phyloP scores from a whole-genome alignment of 1,140 invertebrate species.

The Pogonomyrmex barbatus region DNA sequence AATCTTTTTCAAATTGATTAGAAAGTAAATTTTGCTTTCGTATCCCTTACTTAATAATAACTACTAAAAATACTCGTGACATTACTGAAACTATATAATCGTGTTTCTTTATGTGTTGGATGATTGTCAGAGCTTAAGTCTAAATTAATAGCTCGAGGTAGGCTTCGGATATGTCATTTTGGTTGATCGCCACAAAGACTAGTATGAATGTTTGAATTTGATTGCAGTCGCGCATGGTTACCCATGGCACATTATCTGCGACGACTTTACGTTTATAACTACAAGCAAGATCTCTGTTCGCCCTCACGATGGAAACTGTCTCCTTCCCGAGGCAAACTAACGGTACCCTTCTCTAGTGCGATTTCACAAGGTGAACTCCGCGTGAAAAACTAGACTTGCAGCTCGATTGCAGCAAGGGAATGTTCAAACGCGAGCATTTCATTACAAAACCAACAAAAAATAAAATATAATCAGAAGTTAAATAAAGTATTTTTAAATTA shows the following conservation, averaged over 20 bases:
- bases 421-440: conserved; percentile 22
- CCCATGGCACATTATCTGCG: conserved; percentile 60
- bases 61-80: not conserved
- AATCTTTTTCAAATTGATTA: not conserved
- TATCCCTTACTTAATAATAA: not conserved
- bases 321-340: conserved; percentile 55
- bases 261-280: conserved; percentile 50
- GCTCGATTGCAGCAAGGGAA: conserved; percentile 50
- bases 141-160: not conserved
- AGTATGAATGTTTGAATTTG: conserved; percentile 65
- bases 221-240: conserved; percentile 72
- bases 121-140: not conserved
- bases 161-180: conserved; percentile 55
- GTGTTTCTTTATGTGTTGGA: not conserved
- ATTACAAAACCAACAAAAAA: not conserved
- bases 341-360: conserved; percentile 50
- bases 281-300: conserved; percentile 40
- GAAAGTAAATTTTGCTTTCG: not conserved
- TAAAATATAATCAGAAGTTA: not conserved
- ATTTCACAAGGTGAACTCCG: conserved; percentile 57
- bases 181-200: conserved; percentile 63
- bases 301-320: conserved; percentile 57
- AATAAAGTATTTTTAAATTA: not conserved
- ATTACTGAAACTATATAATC: not conserved
- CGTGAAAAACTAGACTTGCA: conserved; percentile 35